phyloP scores from a whole-genome alignment of 2,113 vertebrate genomes.

The Hippolais icterina region DNA sequence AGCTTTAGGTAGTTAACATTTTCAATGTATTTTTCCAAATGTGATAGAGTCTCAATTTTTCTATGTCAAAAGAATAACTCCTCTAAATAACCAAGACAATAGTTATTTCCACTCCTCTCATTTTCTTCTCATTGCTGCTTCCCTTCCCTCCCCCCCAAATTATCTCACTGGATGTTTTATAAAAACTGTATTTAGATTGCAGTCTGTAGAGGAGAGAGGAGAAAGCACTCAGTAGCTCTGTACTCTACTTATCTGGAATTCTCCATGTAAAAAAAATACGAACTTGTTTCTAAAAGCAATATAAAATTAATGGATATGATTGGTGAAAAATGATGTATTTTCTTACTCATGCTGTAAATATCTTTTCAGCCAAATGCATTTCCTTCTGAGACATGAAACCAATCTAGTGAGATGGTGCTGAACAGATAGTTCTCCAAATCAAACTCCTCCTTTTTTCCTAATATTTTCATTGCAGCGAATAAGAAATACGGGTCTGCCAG shows the following conservation, averaged over 20 bases:
- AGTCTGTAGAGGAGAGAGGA: neutral
- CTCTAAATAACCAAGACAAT: neutral
- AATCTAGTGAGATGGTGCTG: neutral
- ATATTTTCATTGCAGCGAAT: conserved; percentile 53
- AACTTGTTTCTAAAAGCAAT: neutral
- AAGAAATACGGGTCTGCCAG: conserved; percentile 61
- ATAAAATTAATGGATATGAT: neutral
- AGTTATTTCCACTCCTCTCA: neutral
- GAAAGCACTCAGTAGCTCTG: neutral
- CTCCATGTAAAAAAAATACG: neutral
- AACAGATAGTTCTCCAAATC: conserved; percentile 23
- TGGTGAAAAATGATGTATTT: neutral
- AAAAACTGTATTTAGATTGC: neutral
- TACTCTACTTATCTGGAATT: neutral
- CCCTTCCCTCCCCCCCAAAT: neutral
- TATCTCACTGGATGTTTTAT: neutral
- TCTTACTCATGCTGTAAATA: neutral
- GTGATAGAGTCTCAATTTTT: neutral
- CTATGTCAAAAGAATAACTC: neutral
- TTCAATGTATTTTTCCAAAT: neutral
- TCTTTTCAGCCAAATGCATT: neutral
- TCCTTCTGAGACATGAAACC: neutral
- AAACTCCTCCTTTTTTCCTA: conserved; percentile 30
- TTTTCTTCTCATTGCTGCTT: neutral
- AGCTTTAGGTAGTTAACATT: neutral